Evolutionary conservation across 2,113 vertebrate species (phyloP), one percentile per base, ranked within the genome.

Genomic region (Ptilonorhynchus violaceus): DNA sequence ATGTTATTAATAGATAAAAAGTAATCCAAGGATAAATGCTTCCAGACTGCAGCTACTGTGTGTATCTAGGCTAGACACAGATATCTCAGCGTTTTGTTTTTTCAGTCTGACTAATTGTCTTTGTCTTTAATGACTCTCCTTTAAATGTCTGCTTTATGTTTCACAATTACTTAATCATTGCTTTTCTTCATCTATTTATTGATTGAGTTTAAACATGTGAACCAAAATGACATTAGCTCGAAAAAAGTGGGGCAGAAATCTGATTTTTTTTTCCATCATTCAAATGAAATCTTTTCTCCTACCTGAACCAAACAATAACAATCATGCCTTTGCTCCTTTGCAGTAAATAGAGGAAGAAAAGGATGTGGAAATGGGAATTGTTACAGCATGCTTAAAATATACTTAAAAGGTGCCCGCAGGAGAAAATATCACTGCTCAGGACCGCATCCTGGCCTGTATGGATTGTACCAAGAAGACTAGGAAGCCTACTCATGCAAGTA

Each of bases 81-180:
- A 95, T 97, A 92, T 97, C 94, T 95, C 50, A 47, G 13, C 35
- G 55, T 96, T 97, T 94, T 96, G 86, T 96, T 97, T 94, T 96
- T 97, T 69, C 16, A 97, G 87, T 92, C 91, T 97, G 89, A 96
- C 94, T 97, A 96, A 97, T 97, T 98, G 96, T 98, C 95, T 96
- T 98, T 98, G 84, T 88, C 93, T 87, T 97, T 96, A 95, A 92
- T 92, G 93, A 97, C 49, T 91, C 79, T 94, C 60, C 60, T 94
- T 94, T 53, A 81, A 94, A 84, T 58, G 67, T 97, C 94, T 97
- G 88, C 62, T 97, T 94, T 97, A 79, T 96, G 81, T 96, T 97
- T 97, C 91, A 66, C 64, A 94, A 96, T 93, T 95, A 94, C 81
- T 97, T 97, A 93, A 93, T 97, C 92, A 96, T 96, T 17, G 33